These are phyloP conservation scores for Pectinophora gossypiella DNA, from an alignment of 1,140 invertebrate species.

Conservation along the genomic window DNA sequence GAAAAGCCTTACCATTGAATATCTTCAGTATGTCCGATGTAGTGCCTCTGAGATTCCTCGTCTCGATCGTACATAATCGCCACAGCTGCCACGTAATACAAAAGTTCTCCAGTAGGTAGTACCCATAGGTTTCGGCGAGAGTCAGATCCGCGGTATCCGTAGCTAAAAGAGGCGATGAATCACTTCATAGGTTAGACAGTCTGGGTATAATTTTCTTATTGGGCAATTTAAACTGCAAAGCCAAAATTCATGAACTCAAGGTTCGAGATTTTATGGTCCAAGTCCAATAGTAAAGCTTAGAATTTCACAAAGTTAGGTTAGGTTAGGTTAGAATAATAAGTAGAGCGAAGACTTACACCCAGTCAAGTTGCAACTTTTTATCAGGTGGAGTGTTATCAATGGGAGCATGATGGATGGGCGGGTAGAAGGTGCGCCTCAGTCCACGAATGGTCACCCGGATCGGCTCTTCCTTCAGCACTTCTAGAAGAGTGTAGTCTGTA, in stretches of 20 bases:
- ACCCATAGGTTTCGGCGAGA: conserved; percentile 92
- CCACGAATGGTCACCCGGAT: conserved; percentile 90
- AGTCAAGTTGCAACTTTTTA: conserved; percentile 91
- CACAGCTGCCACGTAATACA: conserved; percentile 95
- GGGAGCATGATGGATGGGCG: conserved; percentile 87
- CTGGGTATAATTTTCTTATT: too few species aligned
- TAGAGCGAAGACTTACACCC: conserved; percentile 84
- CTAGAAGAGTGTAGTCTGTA: conserved; percentile 86
- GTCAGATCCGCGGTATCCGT: conserved; percentile 94
- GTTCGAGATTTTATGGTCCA: too few species aligned
- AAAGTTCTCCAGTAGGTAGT: conserved; percentile 91
- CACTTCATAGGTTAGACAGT: too few species aligned
- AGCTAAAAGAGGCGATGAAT: too few species aligned
- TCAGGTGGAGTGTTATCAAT: conserved; percentile 90
- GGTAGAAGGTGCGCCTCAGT: conserved; percentile 89
- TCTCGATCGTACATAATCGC: conserved; percentile 94
- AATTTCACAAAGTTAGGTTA: too few species aligned
- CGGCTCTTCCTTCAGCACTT: conserved; percentile 89
- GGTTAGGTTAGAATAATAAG: too few species aligned
- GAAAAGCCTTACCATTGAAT: conserved; percentile 82
- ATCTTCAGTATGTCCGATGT: conserved; percentile 95
- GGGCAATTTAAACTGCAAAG: too few species aligned
- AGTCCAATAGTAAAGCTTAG: too few species aligned
- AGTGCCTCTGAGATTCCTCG: conserved; percentile 94
- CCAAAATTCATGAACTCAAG: too few species aligned